Conservation (phyloP, 2,113 vertebrate species). For the Andinoacara biseriatus region DNA sequence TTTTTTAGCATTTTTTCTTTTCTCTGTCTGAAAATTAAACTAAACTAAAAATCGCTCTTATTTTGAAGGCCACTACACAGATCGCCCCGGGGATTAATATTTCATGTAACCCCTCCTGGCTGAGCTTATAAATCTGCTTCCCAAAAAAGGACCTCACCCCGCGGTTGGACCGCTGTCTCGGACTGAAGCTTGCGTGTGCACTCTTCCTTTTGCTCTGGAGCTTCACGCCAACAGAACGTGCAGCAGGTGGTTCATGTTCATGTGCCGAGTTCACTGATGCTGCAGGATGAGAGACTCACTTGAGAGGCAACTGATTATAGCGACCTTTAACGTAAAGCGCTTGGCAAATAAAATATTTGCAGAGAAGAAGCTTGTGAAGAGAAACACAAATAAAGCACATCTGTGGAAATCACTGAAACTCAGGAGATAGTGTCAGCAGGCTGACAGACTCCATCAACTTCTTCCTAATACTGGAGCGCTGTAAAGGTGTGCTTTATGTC, state of each 20-base stretch:
- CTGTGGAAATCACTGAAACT: not conserved
- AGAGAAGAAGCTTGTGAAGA: not conserved
- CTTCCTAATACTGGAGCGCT: not conserved
- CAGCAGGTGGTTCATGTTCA: accelerated
- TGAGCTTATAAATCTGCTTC: not conserved
- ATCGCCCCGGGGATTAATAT: accelerated
- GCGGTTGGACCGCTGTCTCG: accelerated
- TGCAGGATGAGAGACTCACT: not conserved
- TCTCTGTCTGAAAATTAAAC: not conserved
- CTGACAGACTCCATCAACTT: not conserved
- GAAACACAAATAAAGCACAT: not conserved
- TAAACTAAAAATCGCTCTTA: too few species aligned
- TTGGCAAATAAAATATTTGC: not conserved
- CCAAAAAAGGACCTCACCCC: not conserved
- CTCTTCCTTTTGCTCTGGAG: not conserved
- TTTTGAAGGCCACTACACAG: not conserved
- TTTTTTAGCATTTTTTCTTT: not conserved
- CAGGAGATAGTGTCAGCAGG: not conserved
- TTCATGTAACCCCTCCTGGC: not conserved
- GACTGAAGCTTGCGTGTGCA: accelerated
- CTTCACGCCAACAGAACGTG: not conserved
- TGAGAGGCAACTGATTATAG: not conserved
- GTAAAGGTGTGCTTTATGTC: not conserved
- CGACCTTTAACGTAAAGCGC: not conserved
- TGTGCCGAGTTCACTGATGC: accelerated